These are phyloP conservation scores for Nephotettix cincticeps DNA, from an alignment of 1,140 invertebrate species.

Conservation along the genomic window DNA sequence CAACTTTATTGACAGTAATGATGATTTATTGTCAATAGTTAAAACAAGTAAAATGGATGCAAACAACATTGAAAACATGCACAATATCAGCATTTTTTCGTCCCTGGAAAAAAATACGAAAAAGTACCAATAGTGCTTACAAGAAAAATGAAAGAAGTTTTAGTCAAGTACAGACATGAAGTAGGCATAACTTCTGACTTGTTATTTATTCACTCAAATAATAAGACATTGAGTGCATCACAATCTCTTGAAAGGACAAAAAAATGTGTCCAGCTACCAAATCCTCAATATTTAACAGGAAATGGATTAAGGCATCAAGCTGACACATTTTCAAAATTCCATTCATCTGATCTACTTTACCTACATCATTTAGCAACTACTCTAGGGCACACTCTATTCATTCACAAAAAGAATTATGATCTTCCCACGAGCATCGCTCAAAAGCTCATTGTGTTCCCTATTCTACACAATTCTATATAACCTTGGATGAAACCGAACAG, in stretches of 20 bases:
- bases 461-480: conserved; percentile 22
- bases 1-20: no score
- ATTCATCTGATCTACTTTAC: conserved; percentile 3
- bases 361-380: conserved; percentile 3
- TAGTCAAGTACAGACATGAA: not conserved
- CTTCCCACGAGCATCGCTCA: conserved; percentile 9
- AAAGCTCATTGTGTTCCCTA: conserved; percentile 16
- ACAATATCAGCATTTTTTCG: no score
- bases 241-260: not conserved
- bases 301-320: conserved; percentile 24
- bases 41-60: no score
- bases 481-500: no score
- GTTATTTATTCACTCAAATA: not conserved
- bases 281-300: conserved; percentile 12
- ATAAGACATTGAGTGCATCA: not conserved
- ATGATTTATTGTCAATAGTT: no score
- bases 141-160: no score
- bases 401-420: conserved; percentile 23
- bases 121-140: no score
- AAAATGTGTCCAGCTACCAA: not conserved
- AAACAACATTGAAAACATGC: no score
- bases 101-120: no score
- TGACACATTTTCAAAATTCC: conserved; percentile 4
- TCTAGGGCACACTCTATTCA: conserved; percentile 15
- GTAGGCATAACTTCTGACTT: not conserved